Evolutionary conservation across 2,113 vertebrate genomes (phyloP).

Genomic region (Sinosuthora webbiana): DNA sequence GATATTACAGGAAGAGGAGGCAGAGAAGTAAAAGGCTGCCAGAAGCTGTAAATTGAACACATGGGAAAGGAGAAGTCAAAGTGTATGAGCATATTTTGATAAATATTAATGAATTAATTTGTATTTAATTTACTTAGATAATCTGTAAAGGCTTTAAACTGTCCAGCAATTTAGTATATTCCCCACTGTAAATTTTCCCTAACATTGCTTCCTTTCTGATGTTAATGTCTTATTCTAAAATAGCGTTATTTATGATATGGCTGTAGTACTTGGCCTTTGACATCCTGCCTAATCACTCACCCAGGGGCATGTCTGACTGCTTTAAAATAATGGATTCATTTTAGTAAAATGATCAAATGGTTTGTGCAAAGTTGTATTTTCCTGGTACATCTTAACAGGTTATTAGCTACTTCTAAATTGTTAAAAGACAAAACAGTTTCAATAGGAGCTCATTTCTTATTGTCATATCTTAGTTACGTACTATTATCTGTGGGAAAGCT

Average conservation of each 20-base stretch:
- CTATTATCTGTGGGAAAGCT: neutral
- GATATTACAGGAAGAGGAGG: constrained; percentile 34
- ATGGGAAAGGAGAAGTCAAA: constrained; percentile 50
- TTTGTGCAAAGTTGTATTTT: neutral
- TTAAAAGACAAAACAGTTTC: neutral
- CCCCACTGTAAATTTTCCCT: neutral
- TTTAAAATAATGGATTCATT: constrained; percentile 4
- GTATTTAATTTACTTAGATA: constrained; percentile 26
- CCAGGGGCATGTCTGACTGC: neutral
- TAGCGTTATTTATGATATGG: neutral
- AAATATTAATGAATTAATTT: constrained; percentile 61
- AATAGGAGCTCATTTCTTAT: neutral
- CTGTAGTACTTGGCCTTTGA: constrained; percentile 1
- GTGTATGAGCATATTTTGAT: constrained; percentile 57
- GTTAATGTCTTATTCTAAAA: neutral
- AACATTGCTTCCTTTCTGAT: neutral
- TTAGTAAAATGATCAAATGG: neutral
- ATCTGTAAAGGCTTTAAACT: constrained; percentile 18
- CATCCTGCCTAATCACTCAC: neutral
- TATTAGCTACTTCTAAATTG: neutral
- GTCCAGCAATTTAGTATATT: neutral
- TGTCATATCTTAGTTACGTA: neutral
- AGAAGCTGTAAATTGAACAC: constrained; percentile 55
- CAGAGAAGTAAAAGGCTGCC: constrained; percentile 21
- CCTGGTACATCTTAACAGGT: neutral